Conservation (phyloP, 2,797 vertebrate genomes). For the Lepilemur septentrionalis region DNA sequence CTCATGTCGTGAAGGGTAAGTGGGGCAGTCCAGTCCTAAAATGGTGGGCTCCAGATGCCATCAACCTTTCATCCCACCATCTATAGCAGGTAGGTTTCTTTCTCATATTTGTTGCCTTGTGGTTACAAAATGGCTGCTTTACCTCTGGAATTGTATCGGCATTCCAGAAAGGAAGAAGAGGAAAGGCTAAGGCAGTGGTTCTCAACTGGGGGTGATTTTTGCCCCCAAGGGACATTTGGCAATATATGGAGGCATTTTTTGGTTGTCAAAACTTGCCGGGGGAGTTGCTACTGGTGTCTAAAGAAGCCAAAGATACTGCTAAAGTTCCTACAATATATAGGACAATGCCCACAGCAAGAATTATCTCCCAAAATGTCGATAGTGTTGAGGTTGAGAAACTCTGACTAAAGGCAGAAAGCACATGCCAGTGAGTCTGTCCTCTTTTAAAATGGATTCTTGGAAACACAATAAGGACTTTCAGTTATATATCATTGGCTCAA, state of each 20-base stretch:
- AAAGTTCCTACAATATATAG: not conserved
- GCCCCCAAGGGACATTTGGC: not conserved
- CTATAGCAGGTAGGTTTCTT: constrained; percentile 7
- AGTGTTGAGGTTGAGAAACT: not conserved
- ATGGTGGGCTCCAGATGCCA: not conserved
- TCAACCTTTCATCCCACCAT: not conserved
- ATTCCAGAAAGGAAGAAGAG: not conserved
- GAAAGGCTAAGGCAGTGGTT: not conserved
- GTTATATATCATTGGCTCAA: not conserved
- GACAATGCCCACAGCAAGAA: not conserved
- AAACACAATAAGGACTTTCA: not conserved
- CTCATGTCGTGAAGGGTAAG: not conserved
- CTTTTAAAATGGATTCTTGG: not conserved
- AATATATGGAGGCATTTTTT: not conserved
- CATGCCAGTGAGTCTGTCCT: not conserved
- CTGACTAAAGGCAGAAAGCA: constrained; percentile 9
- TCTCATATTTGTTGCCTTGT: constrained; percentile 23
- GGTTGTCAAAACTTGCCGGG: not conserved
- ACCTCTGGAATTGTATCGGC: not conserved
- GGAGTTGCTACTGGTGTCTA: not conserved
- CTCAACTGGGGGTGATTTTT: not conserved
- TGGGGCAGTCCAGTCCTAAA: not conserved
- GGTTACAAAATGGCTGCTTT: not conserved
- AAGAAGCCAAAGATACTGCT: not conserved
- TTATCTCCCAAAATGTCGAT: not conserved